phyloP scores from a whole-genome alignment of 2,888 invertebrate species.

The Alloplasta piceator region DNA sequence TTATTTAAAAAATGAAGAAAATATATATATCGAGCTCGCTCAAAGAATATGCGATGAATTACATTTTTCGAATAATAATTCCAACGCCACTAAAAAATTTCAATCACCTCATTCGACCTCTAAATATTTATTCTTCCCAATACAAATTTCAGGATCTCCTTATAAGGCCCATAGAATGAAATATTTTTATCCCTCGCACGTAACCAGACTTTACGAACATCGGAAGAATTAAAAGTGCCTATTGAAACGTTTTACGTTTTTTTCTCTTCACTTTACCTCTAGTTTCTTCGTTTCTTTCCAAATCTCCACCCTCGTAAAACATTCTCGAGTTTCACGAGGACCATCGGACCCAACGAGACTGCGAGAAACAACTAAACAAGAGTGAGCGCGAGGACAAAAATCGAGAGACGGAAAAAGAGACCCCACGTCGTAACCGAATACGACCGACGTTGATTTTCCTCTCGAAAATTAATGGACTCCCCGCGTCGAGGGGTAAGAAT shows the following conservation, averaged over 20 bases:
- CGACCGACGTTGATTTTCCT: conserved; percentile 75
- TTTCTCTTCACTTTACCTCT: conserved; percentile 51
- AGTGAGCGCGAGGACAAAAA: conserved; percentile 19
- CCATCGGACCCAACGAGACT: conserved; percentile 33
- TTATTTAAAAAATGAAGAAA: no score
- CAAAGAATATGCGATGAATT: no score
- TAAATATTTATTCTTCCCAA: no score
- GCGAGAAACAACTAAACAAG: background rate
- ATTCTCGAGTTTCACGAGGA: conserved; percentile 74
- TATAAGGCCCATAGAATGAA: no score
- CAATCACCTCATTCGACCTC: no score
- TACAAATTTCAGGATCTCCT: no score
- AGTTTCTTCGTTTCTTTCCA: conserved; percentile 12
- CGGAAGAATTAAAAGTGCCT: no score
- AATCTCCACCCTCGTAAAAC: conserved; percentile 63
- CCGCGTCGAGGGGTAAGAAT: conserved; percentile 57
- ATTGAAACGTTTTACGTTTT: background rate
- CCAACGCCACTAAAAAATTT: no score
- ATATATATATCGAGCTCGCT: no score
- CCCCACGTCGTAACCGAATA: conserved; percentile 73
- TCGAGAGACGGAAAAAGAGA: conserved; percentile 36
- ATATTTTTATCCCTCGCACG: conserved; percentile 20
- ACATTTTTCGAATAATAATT: no score
- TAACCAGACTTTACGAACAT: background rate
- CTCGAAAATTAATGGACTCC: conserved; percentile 76